Evolutionary conservation across 2,113 vertebrate species (phyloP), one percentile per base, ranked within the genome.

Genomic region (Engystomops pustulosus): DNA sequence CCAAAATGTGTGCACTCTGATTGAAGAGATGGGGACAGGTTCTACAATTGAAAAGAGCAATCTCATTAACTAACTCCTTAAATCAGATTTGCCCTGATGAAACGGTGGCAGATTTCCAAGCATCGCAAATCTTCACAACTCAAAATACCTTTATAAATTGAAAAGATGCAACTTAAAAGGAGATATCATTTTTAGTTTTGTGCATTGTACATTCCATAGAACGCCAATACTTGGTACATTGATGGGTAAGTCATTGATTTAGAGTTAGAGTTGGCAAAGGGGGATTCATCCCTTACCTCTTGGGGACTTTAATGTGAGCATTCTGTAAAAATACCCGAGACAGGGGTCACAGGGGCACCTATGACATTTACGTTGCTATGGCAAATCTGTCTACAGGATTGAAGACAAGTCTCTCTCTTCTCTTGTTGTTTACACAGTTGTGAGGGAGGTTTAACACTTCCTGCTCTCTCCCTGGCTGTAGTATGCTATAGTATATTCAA

Each of bases 21-120:
- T 84, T 84, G 81, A 84, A 76, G 71, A 77, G 81, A 68, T 75
- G 58, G 71, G 81, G 81, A 77, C 81, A 60, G 23, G 58, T 71
- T 75, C 67, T 83, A 74, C 53, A 62, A 75, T 12, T 77, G 81
- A 53, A 77, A 84, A 84, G 81, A 77, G 81, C 81, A 84, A 84
- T 84, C 81, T 84, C 81, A 84, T 84, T 84, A 84, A 84, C 49
- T 75, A 77, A 67, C 55, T 84, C 58, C 60, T 84, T 84, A 84
- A 84, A 84, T 84, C 81, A 77, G 58, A 77, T 84, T 84, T 84
- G 58, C 47, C 45, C 81, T 84, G 81, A 84, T 84, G 81, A 84
- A 67, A 77, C 49, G 41, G 71, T 84, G 81, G 81, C 81, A 77
- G 45, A 45, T 84, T 77, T 84, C 81, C 81, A 84, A 65, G 60